Evolutionary conservation across 1,140 invertebrate species (phyloP).

Genomic region (Drosophila teissieri): DNA sequence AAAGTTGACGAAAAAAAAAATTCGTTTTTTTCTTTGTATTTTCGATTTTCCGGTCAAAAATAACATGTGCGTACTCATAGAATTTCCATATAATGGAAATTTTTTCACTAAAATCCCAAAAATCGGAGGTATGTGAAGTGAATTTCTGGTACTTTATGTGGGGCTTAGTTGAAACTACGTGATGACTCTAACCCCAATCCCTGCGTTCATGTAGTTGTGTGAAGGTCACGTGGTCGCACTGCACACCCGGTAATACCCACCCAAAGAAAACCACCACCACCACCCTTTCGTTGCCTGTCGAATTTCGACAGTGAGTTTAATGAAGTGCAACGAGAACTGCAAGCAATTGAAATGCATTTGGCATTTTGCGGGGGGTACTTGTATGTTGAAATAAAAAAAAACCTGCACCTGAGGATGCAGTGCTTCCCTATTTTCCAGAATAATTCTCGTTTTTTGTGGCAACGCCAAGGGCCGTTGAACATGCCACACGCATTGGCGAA

Average conservation of each 20-base stretch:
- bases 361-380: conserved; percentile 10
- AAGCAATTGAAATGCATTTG: conserved; percentile 75
- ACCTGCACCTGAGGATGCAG: conserved; percentile 9
- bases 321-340: conserved; percentile 74
- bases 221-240: conserved; percentile 68
- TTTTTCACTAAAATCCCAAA: background rate
- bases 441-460: background rate
- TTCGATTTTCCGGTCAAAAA: too few relatives aligned
- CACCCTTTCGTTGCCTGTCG: conserved; percentile 30
- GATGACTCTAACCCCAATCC: conserved; percentile 28
- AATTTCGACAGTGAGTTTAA: conserved; percentile 71
- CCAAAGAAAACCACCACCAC: background rate
- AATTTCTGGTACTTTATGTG: background rate
- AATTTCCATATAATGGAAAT: too few relatives aligned
- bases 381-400: too few relatives aligned
- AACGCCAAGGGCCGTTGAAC: conserved; percentile 61
- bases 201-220: conserved; percentile 28
- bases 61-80: too few relatives aligned
- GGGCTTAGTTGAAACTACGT: conserved; percentile 44
- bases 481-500: conserved; percentile 61
- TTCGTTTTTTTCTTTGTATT: too few relatives aligned
- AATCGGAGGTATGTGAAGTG: background rate
- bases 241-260: background rate
- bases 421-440: background rate
- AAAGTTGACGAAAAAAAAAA: too few relatives aligned